Percentiles rank a stretch among this genome's conserved stretches.
These are phyloP conservation scores for Papilio dardanus DNA, from an alignment of 1,140 invertebrate species.

Conservation along the genomic window DNA sequence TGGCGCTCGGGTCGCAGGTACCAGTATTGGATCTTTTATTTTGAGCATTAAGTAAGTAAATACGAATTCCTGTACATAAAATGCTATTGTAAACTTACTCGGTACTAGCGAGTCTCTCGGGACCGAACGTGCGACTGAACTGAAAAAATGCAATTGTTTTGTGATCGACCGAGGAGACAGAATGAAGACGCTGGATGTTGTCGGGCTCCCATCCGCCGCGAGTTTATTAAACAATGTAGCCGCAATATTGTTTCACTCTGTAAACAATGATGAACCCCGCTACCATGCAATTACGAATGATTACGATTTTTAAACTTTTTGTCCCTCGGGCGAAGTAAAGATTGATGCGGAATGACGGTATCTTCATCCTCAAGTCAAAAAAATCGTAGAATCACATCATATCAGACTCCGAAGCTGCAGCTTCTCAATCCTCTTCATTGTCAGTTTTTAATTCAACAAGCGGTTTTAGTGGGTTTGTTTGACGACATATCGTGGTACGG, in stretches of 20 bases:
- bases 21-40: neutral
- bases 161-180: neutral
- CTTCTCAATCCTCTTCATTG: neutral
- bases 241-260: constrained; percentile 18
- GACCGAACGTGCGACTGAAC: neutral
- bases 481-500: neutral
- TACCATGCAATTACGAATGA: constrained; percentile 4
- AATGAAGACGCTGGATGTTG: constrained; percentile 22
- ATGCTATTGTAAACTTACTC: neutral
- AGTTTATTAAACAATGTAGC: constrained; percentile 43
- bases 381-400: neutral
- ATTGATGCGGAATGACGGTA: neutral
- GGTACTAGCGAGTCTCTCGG: neutral
- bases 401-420: neutral
- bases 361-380: neutral
- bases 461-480: neutral
- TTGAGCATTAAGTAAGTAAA: neutral
- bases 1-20: too few species aligned
- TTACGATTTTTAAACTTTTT: neutral
- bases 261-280: neutral
- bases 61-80: neutral
- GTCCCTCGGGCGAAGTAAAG: neutral
- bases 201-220: constrained; percentile 19
- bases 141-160: neutral
- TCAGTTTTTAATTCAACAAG: neutral